Base-by-base conservation (phyloP, 2,888 invertebrate genomes). In the Sphaerophoria rueppellii region DNA sequence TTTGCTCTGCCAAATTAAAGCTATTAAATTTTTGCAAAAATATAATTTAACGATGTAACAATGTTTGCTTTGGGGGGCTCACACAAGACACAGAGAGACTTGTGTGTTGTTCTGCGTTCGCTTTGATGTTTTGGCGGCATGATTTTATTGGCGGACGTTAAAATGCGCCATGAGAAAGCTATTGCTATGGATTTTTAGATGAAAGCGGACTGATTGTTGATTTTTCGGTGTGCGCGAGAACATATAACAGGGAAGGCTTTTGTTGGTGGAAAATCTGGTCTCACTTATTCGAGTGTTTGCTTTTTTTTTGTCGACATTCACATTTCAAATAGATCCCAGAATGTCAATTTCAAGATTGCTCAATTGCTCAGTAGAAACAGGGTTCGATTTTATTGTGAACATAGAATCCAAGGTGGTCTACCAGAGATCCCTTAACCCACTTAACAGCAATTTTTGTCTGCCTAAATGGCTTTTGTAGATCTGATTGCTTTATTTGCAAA, bases 91-190 rank as follows among this genome's bases (percentile, higher is more conserved):
- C 24, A 24, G 24, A 79, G 61, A 72, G 70, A 67, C 71, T 75
- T 83, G 83, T 79, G 83, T 83, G 79, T 79, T 83, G 60, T 79
- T 75, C 65, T 83, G 83, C 83, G 79, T 83, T 83, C 61, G 83
- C 80, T 83, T 83, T 80, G 83, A 83, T 83, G 75, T 83, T 80
- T 79, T 67, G 50, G 61, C 79, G 74, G 61, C 48, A 69, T 48
- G 37, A 61, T 34, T 60, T 77, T 77, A 24, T 24, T 24, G 24
- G 24, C 24, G 24, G 2, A 24, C 2, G 24, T 24, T 24, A 24
- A 24, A 24, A 24, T 24, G 24, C 24, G 24, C 24, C 24, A 24
- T 24, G 24, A 24, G 24, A 24, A 24, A 24, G 2, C 24, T 24
- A 24, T 24, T 24, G 24, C 24, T 24, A 2, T 24, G 24, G 24